Base-by-base conservation (phyloP, 2,797 vertebrate species). In the Harpagifer antarcticus region DNA sequence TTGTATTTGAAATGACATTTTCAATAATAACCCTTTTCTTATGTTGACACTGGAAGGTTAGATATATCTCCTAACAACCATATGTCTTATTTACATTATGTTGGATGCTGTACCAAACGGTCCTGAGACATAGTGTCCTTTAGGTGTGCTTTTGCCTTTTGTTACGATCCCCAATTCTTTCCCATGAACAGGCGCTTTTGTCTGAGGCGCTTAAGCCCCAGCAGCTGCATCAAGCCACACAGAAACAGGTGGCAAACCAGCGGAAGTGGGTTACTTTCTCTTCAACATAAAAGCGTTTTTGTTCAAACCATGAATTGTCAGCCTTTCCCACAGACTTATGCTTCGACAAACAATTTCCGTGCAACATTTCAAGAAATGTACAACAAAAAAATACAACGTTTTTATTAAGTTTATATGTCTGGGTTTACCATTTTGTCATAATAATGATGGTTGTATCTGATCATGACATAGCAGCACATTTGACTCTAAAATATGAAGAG, bases 161-260 rank as follows among this genome's bases (percentile, higher is more conserved):
- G 76, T 91, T 84, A 14, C 9, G n/a, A 27, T 23, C 33, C n/a
- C 40, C 4, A 7, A 45, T n/a, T 78, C n/a, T 77, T 88, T 90
- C 78, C 82, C 82, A 83, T 68, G 81, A 14, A 88, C 76, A 85
- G 20, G 50, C 60, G 90, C 88, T 92, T 93, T 94, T 92, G 93
- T 93, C 56, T 81, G 80, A 65, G 84, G 81, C 83, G 89, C 88
- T 86, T 72, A 76, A 83, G 15, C n/a, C n/a, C n/a, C n/a, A n/a
- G n/a, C n/a, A n/a, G n/a, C n/a, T n/a, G n/a, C n/a, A n/a, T n/a
- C n/a, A n/a, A n/a, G n/a, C 9, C 16, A 2, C 10, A 15, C 42
- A 19, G 4, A 49, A 8, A 64, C 9, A 15, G 37, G 3, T 0
- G 16, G 52, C 3, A n/a, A 2, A 19, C 0, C 0, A 20, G 3